Percentiles rank a stretch among this genome's conserved stretches.
phyloP scores from a whole-genome alignment of 1,140 invertebrate species.

The Charaxes varanes region DNA sequence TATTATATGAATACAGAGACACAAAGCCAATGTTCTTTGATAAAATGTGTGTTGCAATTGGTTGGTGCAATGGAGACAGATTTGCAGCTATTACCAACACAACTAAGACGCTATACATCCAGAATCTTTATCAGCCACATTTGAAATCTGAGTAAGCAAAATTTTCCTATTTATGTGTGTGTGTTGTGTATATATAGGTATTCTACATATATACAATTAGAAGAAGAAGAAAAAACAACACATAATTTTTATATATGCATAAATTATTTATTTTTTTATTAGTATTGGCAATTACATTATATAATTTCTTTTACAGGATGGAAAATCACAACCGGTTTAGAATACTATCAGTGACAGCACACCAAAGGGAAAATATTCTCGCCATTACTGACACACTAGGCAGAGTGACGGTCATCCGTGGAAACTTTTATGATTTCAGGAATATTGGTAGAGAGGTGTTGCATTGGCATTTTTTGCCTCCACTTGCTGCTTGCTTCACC shows the following conservation, averaged over 20 bases:
- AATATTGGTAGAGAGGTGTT: slow-evolving; percentile 46
- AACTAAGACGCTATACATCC: slow-evolving; percentile 39
- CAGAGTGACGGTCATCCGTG: slow-evolving; percentile 42
- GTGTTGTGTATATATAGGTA: too few species aligned
- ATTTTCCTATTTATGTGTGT: not conserved
- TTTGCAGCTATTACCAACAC: slow-evolving; percentile 60
- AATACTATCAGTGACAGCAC: slow-evolving; percentile 45
- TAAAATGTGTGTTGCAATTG: slow-evolving; percentile 46
- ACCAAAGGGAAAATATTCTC: slow-evolving; percentile 38
- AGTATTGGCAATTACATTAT: too few species aligned
- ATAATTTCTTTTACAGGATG: slow-evolving; percentile 32
- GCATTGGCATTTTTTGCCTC: slow-evolving; percentile 70
- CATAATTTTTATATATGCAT: too few species aligned
- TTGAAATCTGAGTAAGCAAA: slow-evolving; percentile 35
- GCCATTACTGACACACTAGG: slow-evolving; percentile 57
- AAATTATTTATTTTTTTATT: too few species aligned
- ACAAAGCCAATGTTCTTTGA: slow-evolving; percentile 26
- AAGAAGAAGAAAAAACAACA: too few species aligned
- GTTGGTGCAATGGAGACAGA: slow-evolving; percentile 45
- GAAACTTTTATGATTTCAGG: slow-evolving; percentile 42
- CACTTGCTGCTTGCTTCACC: slow-evolving; percentile 54
- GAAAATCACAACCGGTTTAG: slow-evolving; percentile 40
- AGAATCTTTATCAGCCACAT: slow-evolving; percentile 47
- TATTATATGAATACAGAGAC: slow-evolving; percentile 32
- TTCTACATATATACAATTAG: too few species aligned